Percentiles rank a stretch among this genome's conserved stretches.
phyloP scores from a whole-genome alignment of 2,113 vertebrate species.

The Bombycilla garrulus region DNA sequence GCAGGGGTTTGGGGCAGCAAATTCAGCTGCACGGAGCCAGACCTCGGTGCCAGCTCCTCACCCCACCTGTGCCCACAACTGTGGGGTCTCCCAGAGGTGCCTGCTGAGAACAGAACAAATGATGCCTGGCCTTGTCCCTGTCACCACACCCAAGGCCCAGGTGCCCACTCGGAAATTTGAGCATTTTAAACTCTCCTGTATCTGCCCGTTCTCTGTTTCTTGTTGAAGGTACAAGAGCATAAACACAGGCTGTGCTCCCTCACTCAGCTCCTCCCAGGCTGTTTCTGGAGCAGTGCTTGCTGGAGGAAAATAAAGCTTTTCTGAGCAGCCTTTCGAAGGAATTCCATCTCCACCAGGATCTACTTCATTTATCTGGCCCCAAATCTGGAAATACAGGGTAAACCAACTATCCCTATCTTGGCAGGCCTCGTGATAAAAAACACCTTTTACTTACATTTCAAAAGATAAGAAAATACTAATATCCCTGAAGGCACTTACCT shows the following conservation, averaged over 20 bases:
- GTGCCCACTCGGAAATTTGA: rapidly evolving
- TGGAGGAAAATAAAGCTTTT: not conserved
- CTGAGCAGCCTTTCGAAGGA: not conserved
- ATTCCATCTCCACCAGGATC: not conserved
- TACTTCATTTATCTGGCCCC: not conserved
- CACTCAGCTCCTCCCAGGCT: not conserved
- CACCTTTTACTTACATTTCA: slow-evolving; percentile 7
- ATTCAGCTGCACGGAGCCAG: not conserved
- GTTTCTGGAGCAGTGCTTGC: not conserved
- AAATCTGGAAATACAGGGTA: not conserved
- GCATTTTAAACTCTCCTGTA: not conserved
- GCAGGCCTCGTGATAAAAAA: not conserved
- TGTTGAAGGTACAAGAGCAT: not conserved
- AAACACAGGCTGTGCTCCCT: not conserved
- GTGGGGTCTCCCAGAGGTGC: rapidly evolving
- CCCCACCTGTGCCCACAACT: rapidly evolving
- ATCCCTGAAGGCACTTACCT: not conserved
- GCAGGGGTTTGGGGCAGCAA: not conserved
- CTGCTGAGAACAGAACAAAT: not conserved
- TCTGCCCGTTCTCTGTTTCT: not conserved
- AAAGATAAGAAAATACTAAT: slow-evolving; percentile 21
- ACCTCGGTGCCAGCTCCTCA: not conserved
- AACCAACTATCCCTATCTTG: not conserved
- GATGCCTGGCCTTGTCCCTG: not conserved
- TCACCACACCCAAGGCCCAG: not conserved